Base-by-base conservation (phyloP, 37 sponge, comb jelly and placozoan species). In the Eunapius fragilis region DNA sequence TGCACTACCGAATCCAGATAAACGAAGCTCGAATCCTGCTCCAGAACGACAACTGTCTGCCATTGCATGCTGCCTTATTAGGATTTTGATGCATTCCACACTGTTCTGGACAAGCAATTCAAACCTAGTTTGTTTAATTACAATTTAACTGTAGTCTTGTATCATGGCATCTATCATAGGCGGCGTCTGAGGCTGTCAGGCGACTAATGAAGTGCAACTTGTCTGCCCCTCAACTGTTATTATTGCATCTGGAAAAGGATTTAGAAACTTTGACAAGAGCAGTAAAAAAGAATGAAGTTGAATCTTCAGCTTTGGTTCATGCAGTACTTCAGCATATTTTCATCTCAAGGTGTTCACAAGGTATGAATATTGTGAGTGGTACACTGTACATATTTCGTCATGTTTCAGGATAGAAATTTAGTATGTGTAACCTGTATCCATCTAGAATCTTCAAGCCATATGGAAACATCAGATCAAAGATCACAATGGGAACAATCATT, bases 11-110 rank as follows among this genome's bases (percentile, higher is more conserved):
- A 23, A 13, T 33, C 84, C 84, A 48, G 75, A 74, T 0, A 35
- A 72, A 37, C 50, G 84, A 27, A 68, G 70, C n/a, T 25, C 45
- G 5, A 17, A 74, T 12, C 84, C 86, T n/a, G 13, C 25, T 25
- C 86, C 86, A 6, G 86, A 85, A 22, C 45, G 86, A 14, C 30
- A 34, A 0, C 86, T 85, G 31, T 34, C 48, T 33, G 25, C 80
- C 10, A 10, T 80, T n/a, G 67, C 47, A 19, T 82, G 50, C 11
- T 50, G 47, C 24, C 80, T 85, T 12, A 7, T 82, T 3, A 79
- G 80, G 48, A 37, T 85, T 27, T 10, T 85, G 19, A 35, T 85
- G 58, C 86, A 85, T 82, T 37, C 82, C 23, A 32, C 86, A 12
- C 58, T 85, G 2, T 6, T 85, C 33, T 85, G 86, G 86, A 80